These are phyloP conservation scores for Rhogogaster chlorosoma DNA, from an alignment of 2,888 invertebrate species.

Conservation along the genomic window DNA sequence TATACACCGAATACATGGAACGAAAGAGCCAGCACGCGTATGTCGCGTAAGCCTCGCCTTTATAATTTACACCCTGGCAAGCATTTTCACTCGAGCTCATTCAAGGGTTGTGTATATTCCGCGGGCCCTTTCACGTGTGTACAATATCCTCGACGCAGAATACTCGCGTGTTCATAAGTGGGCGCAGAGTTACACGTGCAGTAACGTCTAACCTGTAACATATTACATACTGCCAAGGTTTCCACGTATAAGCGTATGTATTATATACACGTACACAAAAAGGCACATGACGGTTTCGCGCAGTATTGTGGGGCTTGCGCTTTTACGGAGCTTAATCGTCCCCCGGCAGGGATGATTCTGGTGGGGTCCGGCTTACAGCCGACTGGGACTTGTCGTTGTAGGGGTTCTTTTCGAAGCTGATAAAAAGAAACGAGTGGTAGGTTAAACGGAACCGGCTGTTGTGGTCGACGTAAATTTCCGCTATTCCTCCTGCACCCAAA, in stretches of 20 bases:
- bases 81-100: constrained; percentile 45
- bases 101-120: constrained; percentile 30
- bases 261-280: neutral
- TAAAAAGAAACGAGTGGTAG: constrained; percentile 21
- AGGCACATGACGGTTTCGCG: constrained; percentile 29
- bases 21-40: neutral
- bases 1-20: neutral
- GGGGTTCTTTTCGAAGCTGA: constrained; percentile 26
- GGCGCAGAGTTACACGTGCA: neutral
- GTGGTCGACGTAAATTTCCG: constrained; percentile 33
- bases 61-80: constrained; percentile 24
- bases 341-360: constrained; percentile 41
- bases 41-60: neutral
- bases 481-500: neutral
- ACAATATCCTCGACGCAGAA: neutral
- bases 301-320: constrained; percentile 60
- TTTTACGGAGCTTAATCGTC: constrained; percentile 64
- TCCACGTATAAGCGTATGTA: neutral
- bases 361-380: neutral
- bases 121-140: neutral
- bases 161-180: constrained; percentile 11
- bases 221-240: neutral
- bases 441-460: constrained; percentile 39
- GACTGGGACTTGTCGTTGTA: neutral
- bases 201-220: neutral